Evolutionary conservation across 2,797 vertebrate genomes (phyloP).

Genomic region (Pelodytes ibericus): DNA sequence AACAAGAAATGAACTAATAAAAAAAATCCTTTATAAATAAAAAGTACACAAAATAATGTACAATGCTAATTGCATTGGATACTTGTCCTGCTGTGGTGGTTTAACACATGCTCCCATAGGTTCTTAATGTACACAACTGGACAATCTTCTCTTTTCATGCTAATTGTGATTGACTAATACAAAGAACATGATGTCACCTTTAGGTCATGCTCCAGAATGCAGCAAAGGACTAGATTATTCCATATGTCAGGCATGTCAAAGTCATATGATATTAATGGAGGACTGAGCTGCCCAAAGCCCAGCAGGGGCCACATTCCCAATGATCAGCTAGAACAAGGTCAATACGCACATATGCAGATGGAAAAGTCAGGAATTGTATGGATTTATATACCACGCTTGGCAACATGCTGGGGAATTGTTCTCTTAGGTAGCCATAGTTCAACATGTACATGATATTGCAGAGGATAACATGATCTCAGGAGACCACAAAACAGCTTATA

Average conservation of each 20-base stretch:
- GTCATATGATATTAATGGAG: background rate
- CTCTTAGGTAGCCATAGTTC: too few relatives aligned
- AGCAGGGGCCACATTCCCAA: background rate
- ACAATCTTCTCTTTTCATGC: background rate
- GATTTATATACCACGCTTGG: background rate
- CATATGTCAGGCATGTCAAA: slow-evolving; percentile 1
- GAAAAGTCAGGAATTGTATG: background rate
- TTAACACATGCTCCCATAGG: too few relatives aligned
- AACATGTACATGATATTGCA: too few relatives aligned
- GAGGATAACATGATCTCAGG: too few relatives aligned
- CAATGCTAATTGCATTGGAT: too few relatives aligned
- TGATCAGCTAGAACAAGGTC: background rate
- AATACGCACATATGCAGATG: background rate
- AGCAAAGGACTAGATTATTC: background rate
- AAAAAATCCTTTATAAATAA: too few relatives aligned
- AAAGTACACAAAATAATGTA: too few relatives aligned
- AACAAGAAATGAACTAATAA: too few relatives aligned
- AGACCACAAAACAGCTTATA: too few relatives aligned
- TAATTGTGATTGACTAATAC: background rate
- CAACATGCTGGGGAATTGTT: too few relatives aligned
- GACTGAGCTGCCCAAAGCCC: background rate
- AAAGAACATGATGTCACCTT: background rate
- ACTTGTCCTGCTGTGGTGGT: too few relatives aligned
- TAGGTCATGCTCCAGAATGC: background rate
- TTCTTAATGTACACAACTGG: too few relatives aligned